Base-by-base conservation (phyloP, 2,113 vertebrate species). In the Oxygymnocypris stewartii region DNA sequence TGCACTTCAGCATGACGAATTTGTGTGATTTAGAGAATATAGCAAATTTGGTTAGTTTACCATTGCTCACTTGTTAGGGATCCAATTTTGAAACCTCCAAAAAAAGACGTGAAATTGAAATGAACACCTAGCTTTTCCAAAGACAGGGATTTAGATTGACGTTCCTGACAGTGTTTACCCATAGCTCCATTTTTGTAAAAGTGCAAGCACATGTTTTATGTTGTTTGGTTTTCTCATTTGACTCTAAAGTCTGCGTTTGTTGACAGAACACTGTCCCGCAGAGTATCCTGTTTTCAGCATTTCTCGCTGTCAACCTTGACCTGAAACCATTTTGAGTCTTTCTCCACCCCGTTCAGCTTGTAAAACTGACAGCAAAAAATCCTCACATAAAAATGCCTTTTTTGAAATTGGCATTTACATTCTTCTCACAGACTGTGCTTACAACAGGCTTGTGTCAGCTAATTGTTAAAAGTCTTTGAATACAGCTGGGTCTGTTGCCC, bases 221-320 rank as follows among this genome's bases (percentile, higher is more conserved):
- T 37, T 87, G 57, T 78, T 79, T 87, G 86, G 44, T 59, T 84
- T 87, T 77, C 74, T 40, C 71, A 25, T 51, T 87, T 18, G 31
- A 59, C 54, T 76, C 80, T 78, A 77, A 87, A 87, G 86, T 85
- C 83, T 7, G 42, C 28, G n/a, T 77, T 63, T 80, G 63, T 84
- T 87, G 76, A 87, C 81, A 79, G 75, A 84, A 69, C 75, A 54
- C 9, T 86, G 85, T 71, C 44, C 81, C 63, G 7, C 79, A 83
- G n/a, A 54, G 13, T 85, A 71, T 86, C 67, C 85, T 61, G 78
- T 57, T 86, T 82, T 81, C 54, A n/a, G 54, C 51, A 61, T 86
- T 73, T 65, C 76, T 80, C 13, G 16, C 69, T 40, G 69, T 31
- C 20, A 18, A 79, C 25, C 69, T 35, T 82, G 69, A 75, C 79